phyloP scores from a whole-genome alignment of 2,888 invertebrate species.

The Agrochola circellaris region DNA sequence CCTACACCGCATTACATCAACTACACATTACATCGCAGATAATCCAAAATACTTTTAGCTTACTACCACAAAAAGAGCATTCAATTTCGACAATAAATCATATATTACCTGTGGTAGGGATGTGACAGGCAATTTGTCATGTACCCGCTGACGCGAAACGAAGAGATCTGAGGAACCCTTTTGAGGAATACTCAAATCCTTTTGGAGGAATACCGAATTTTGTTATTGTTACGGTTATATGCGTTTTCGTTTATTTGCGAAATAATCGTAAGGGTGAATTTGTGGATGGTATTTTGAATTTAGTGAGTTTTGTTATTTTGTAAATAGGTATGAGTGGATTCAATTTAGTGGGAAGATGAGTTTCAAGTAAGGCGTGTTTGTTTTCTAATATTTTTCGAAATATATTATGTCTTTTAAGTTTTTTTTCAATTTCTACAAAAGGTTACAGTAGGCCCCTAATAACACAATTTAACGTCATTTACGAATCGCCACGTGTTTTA shows the following conservation, averaged over 20 bases:
- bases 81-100: conserved; percentile 82
- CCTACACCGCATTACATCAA: neutral
- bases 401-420: neutral
- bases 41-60: conserved; percentile 49
- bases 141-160: conserved; percentile 81
- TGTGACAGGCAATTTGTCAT: conserved; percentile 89
- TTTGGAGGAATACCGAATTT: conserved; percentile 70
- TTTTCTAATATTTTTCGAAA: neutral
- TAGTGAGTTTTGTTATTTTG: conserved; percentile 32
- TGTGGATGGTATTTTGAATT: conserved; percentile 21
- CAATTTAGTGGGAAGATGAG: conserved; percentile 24
- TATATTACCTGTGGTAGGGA: conserved; percentile 87
- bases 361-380: neutral
- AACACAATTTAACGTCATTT: too few species aligned
- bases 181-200: conserved; percentile 69
- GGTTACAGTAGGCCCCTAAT: too few species aligned
- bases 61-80: conserved; percentile 53
- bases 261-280: conserved; percentile 40
- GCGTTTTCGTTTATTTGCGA: conserved; percentile 68
- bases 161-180: conserved; percentile 81
- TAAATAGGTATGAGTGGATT: conserved; percentile 22
- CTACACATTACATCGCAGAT: conserved; percentile 6
- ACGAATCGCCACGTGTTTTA: neutral
- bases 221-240: conserved; percentile 82
- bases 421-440: neutral